phyloP scores from a whole-genome alignment of 2,113 vertebrate species.

The Pogona vitticeps region DNA sequence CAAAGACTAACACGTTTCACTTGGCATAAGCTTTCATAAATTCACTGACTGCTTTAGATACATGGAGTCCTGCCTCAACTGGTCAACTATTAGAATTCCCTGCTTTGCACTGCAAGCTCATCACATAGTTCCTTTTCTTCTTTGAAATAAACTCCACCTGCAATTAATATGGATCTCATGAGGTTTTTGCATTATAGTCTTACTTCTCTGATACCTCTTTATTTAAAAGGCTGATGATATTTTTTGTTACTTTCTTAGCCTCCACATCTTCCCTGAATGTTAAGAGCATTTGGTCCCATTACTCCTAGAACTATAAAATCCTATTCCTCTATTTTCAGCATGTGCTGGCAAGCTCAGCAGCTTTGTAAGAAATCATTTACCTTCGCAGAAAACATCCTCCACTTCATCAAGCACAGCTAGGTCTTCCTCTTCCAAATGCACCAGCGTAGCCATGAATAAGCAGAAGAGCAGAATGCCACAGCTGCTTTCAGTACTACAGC shows the following conservation, averaged over 20 bases:
- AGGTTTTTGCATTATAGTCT: conserved; percentile 8
- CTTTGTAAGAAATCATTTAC: conserved; percentile 69
- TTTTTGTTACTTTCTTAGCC: conserved; percentile 29
- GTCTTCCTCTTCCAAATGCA: conserved; percentile 69
- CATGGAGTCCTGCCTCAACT: too few species aligned
- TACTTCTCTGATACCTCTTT: background rate
- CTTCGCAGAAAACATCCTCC: conserved; percentile 78
- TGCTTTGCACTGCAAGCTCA: background rate
- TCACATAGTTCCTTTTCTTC: background rate
- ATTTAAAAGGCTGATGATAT: conserved; percentile 32
- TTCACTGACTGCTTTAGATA: too few species aligned
- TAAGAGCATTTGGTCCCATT: conserved; percentile 27
- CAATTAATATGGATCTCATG: conserved; percentile 38
- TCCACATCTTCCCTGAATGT: background rate
- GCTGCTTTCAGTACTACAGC: conserved; percentile 15
- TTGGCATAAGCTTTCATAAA: background rate
- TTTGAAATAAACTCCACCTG: conserved; percentile 17
- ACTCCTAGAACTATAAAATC: conserved; percentile 50
- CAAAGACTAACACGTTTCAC: background rate
- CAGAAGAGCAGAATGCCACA: conserved; percentile 17
- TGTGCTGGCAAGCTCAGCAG: conserved; percentile 19
- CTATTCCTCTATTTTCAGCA: background rate
- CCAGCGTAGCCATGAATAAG: conserved; percentile 55
- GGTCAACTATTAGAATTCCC: background rate
- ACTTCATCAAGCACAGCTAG: conserved; percentile 58